phyloP scores from a whole-genome alignment of 2,888 invertebrate genomes.

The Leucophenga montana region DNA sequence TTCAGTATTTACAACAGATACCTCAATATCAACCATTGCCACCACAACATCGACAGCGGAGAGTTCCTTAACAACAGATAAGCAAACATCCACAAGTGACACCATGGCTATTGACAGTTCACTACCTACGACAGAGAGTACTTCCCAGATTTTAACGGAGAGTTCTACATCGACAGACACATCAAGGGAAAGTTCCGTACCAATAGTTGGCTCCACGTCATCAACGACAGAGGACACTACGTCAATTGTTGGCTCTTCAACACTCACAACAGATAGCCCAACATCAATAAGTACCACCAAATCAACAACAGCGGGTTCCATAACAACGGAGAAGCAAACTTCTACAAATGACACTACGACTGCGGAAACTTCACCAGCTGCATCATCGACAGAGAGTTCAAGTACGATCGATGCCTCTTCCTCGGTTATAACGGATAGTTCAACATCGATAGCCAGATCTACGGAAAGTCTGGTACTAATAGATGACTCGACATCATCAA shows the following conservation, averaged over 20 bases:
- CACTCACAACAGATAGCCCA: too few species aligned
- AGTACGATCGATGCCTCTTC: constrained; percentile 6
- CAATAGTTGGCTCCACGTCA: too few species aligned
- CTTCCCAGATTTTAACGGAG: too few species aligned
- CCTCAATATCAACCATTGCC: background rate
- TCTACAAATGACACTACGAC: constrained; percentile 13
- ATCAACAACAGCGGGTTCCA: too few species aligned
- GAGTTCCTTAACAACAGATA: background rate
- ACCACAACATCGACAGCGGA: background rate
- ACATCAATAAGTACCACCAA: too few species aligned
- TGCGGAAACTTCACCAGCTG: background rate
- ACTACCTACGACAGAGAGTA: too few species aligned
- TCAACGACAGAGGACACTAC: too few species aligned
- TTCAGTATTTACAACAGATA: background rate
- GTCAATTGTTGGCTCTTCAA: too few species aligned
- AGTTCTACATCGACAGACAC: too few species aligned
- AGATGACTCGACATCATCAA: background rate
- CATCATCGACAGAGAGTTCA: background rate
- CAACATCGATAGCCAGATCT: background rate
- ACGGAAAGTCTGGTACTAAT: background rate
- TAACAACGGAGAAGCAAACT: background rate
- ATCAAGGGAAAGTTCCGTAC: too few species aligned
- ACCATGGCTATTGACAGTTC: too few species aligned
- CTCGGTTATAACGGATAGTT: constrained; percentile 9
- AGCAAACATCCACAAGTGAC: background rate